Percentiles rank a stretch among this genome's conserved stretches.
Evolutionary conservation across 2,113 vertebrate species (phyloP).

Genomic region (Nettapus auritus): DNA sequence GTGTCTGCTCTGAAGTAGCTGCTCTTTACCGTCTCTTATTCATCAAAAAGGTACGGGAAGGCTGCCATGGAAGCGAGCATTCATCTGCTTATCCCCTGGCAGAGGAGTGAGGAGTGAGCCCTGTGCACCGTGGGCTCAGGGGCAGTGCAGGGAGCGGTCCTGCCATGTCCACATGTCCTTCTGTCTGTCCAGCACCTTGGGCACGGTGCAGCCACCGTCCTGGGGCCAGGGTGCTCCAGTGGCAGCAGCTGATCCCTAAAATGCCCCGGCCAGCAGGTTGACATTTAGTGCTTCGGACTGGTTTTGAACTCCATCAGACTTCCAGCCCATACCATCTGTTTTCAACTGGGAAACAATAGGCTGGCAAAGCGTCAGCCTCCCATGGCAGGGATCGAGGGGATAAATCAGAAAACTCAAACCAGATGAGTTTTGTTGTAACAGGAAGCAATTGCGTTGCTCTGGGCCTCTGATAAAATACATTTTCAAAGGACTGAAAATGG

Average conservation of each 20-base stretch:
- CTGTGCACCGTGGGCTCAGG: neutral
- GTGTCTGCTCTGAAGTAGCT: neutral
- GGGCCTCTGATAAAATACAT: neutral
- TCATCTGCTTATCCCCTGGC: neutral
- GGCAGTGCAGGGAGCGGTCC: neutral
- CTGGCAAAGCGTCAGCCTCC: neutral
- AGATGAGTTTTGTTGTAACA: neutral
- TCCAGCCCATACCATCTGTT: neutral
- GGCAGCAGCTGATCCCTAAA: neutral
- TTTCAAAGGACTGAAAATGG: neutral
- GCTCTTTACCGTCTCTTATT: neutral
- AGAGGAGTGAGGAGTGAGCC: neutral
- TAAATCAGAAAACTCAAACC: neutral
- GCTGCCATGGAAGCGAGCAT: neutral
- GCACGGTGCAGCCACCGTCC: accelerated
- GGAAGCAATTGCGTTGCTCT: neutral
- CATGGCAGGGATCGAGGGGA: neutral
- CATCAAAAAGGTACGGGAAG: too few relatives aligned
- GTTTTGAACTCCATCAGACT: neutral
- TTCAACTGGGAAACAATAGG: neutral
- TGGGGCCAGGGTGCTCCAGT: neutral
- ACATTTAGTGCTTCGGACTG: accelerated
- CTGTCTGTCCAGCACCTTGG: accelerated
- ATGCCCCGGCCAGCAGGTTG: neutral
- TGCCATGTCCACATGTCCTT: accelerated